Evolutionary conservation across 2,113 vertebrate genomes (phyloP), one percentile per base, ranked within the genome.

Genomic region (Chloroceryle aenea): DNA sequence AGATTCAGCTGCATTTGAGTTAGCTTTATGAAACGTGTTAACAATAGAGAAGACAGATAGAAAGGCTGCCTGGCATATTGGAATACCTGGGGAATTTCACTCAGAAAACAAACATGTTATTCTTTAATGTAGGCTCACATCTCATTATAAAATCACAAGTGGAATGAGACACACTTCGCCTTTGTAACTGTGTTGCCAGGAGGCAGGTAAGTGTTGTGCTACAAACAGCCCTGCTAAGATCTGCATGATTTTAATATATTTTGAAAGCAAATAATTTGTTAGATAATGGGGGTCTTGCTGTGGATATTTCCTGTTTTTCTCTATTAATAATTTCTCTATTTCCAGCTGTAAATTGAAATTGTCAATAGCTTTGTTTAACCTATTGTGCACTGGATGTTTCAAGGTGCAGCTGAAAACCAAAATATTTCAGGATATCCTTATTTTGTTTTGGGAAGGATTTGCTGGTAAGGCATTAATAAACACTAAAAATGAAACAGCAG

Each of bases 71-170:
- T 96, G 93, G 91, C 91, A 96, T 95, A 94, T 91, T 69, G 80
- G 90, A 95, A 91, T 92, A 96, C 85, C 98, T 96, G 82, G 98
- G 97, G 98, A 98, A 98, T 98, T 97, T 92, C 93, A 95, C 96
- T 97, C 96, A 97, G 97, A 98, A 98, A 98, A 97, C 97, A 98
- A 98, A 98, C 96, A 97, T 89, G 96, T 91, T 97, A 93, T 74
- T 97, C 95, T 98, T 96, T 98, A 97, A 98, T 93, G 96, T 97
- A 95, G 93, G 67, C 83, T 98, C 97, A 98, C 96, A 97, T 97
- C 94, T 98, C 91, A 96, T 98, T 98, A 98, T 95, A 93, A 95
- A 97, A 95, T 97, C 80, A 90, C 90, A 98, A 97, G 96, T 95
- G 91, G 96, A 98, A 97, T 96, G 95, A 97, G 95, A 98, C 96